Evolutionary conservation across 2,888 invertebrate species (phyloP).

Genomic region (Phortica magna): DNA sequence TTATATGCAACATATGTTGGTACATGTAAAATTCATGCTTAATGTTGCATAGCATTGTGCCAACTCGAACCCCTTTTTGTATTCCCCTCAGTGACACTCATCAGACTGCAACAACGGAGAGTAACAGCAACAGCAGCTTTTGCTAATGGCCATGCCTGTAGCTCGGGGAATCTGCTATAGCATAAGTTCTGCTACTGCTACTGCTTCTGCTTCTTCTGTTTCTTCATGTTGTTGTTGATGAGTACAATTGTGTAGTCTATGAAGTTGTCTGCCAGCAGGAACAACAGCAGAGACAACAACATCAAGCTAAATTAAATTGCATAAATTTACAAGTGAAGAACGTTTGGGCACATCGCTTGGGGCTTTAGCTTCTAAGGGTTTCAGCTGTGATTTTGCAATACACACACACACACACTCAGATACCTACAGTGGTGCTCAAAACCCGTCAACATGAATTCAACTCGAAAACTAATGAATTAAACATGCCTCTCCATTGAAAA

Average conservation of each 20-base stretch:
- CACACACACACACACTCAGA: too few relatives aligned
- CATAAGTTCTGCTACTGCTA: too few relatives aligned
- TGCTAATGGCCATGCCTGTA: neutral
- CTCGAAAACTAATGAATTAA: too few relatives aligned
- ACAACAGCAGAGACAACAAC: neutral
- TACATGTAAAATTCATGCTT: constrained; percentile 70
- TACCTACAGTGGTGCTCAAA: too few relatives aligned
- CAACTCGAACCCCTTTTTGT: neutral
- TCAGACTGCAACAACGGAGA: too few relatives aligned
- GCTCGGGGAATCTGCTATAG: neutral
- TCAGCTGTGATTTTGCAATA: too few relatives aligned
- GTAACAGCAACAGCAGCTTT: too few relatives aligned
- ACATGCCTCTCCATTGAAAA: too few relatives aligned
- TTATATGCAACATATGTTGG: constrained; percentile 72
- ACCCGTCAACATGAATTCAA: too few relatives aligned
- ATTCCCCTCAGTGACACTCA: too few relatives aligned
- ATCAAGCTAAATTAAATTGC: constrained; percentile 2
- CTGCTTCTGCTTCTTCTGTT: too few relatives aligned
- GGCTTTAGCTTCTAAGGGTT: neutral
- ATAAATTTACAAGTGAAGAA: neutral
- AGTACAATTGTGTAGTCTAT: neutral
- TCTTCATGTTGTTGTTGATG: neutral
- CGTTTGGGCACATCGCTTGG: too few relatives aligned
- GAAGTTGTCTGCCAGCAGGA: neutral
- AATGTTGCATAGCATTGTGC: constrained; percentile 52